Conservation (phyloP, 2,888 invertebrate genomes). For the Sacculina carcini region DNA sequence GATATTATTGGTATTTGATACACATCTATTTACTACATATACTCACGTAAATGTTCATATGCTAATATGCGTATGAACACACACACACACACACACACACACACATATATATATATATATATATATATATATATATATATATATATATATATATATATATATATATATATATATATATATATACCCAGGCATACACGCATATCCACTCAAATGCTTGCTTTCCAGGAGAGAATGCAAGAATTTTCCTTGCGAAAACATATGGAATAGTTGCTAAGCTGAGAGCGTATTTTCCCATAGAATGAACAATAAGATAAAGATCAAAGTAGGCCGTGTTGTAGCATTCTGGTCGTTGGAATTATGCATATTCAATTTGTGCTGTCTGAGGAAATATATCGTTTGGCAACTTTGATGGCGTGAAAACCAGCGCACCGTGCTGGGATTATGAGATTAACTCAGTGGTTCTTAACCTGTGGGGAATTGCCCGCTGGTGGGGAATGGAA, state of each 20-base stretch:
- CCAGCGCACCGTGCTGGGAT: too few species aligned
- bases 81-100: background rate
- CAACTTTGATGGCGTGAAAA: too few species aligned
- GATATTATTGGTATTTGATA: background rate
- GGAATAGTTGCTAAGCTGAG: too few species aligned
- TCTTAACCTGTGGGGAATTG: too few species aligned
- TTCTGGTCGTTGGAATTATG: too few species aligned
- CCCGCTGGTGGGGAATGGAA: too few species aligned
- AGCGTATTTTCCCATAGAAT: too few species aligned
- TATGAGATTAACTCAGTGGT: too few species aligned
- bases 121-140: background rate
- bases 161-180: constrained; percentile 2
- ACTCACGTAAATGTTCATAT: background rate
- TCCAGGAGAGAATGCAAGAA: background rate
- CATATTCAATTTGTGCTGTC: too few species aligned
- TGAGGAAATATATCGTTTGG: too few species aligned
- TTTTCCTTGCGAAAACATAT: background rate
- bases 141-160: background rate
- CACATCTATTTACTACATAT: background rate
- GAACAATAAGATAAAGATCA: too few species aligned
- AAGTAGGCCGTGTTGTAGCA: too few species aligned
- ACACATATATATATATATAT: constrained; percentile 2
- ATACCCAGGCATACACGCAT: background rate
- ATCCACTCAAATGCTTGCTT: background rate
- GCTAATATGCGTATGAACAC: background rate